A percentile compares a stretch with the other conserved stretches of the same genome.
phyloP scores from a whole-genome alignment of 2,113 vertebrate species.

The Salvelinus alpinus region DNA sequence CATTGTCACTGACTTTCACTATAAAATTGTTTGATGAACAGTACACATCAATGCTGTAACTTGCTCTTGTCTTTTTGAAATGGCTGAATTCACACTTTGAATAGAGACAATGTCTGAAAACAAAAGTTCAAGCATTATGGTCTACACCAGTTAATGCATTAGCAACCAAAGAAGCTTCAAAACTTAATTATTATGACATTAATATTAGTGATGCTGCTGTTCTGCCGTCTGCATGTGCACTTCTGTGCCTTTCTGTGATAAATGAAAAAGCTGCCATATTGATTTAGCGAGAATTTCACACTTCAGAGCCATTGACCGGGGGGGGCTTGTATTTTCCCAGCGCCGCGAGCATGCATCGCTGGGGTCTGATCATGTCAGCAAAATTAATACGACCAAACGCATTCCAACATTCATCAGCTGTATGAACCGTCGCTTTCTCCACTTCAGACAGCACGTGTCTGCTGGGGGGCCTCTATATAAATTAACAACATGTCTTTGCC shows the following conservation, averaged over 20 bases:
- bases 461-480: conserved; percentile 34
- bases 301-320: conserved; percentile 21
- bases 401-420: conserved; percentile 54
- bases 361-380: conserved; percentile 41
- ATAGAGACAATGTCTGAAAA: neutral
- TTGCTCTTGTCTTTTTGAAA: neutral
- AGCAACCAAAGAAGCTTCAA: too few species aligned
- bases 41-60: neutral
- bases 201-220: too few species aligned
- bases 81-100: neutral
- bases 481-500: conserved; percentile 39
- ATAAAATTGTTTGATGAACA: too few species aligned
- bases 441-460: conserved; percentile 49
- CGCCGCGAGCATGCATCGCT: conserved; percentile 21
- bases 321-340: conserved; percentile 34
- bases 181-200: too few species aligned
- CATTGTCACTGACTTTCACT: too few species aligned
- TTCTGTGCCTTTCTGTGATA: too few species aligned
- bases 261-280: conserved; percentile 8
- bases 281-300: conserved; percentile 36
- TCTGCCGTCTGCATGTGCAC: too few species aligned
- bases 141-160: neutral
- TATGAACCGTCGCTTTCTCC: conserved; percentile 51
- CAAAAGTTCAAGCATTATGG: neutral
- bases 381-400: conserved; percentile 59